A percentile compares a stretch with the other conserved stretches of the same genome.
Conservation (phyloP, 1,140 invertebrate genomes). For the Anoplolepis gracilipes region DNA sequence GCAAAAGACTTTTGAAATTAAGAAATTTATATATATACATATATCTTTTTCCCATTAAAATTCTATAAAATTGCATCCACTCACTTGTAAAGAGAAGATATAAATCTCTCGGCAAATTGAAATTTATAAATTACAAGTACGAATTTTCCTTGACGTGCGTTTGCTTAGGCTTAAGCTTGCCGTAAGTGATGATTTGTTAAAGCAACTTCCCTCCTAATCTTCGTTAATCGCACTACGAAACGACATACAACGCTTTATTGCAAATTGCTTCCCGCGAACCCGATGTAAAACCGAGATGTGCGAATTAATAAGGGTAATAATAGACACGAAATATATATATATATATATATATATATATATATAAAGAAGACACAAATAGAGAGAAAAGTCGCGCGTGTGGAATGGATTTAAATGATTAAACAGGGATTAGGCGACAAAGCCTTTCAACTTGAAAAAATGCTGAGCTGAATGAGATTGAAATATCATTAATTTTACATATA, state of each 20-base stretch:
- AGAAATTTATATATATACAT: not conserved
- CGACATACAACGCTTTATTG: slow-evolving; percentile 33
- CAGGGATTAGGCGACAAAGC: not conserved
- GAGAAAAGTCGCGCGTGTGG: slow-evolving; percentile 7
- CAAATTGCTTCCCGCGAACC: slow-evolving; percentile 41
- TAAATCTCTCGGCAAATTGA: not conserved
- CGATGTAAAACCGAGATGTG: slow-evolving; percentile 29
- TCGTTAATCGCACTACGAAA: slow-evolving; percentile 33
- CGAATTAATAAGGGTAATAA: slow-evolving; percentile 33
- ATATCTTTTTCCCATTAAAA: not conserved
- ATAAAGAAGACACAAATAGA: slow-evolving; percentile 6
- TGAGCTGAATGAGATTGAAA: not conserved
- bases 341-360: no score
- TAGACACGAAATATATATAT: slow-evolving; percentile 11
- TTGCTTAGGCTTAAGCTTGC: slow-evolving; percentile 70
- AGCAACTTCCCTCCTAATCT: slow-evolving; percentile 34
- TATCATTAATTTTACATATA: not conserved
- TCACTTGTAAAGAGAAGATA: not conserved
- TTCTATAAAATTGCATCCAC: not conserved
- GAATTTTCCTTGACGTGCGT: slow-evolving; percentile 46
- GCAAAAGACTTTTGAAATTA: not conserved
- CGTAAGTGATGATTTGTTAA: slow-evolving; percentile 64
- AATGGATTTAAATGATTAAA: slow-evolving; percentile 26
- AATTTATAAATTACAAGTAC: not conserved
- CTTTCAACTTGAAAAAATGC: not conserved